These are phyloP conservation scores for Mystacornis crossleyi DNA, from an alignment of 2,113 vertebrate species.

Conservation along the genomic window DNA sequence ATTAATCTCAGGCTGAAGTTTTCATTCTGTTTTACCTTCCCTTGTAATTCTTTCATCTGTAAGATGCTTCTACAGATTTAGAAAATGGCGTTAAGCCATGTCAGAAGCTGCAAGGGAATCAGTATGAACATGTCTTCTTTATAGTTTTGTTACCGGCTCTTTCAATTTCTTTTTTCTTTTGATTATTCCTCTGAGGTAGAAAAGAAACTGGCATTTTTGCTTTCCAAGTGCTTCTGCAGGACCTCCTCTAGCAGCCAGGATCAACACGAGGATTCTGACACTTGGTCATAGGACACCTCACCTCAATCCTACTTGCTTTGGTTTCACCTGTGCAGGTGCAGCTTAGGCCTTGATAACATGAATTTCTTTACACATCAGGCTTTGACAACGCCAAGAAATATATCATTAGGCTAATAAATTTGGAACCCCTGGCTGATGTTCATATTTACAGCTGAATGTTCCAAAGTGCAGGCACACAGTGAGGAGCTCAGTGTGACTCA, in stretches of 20 bases:
- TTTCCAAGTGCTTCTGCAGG: background rate
- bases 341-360: background rate
- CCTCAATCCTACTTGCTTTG: background rate
- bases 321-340: background rate
- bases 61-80: background rate
- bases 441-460: background rate
- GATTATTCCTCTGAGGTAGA: background rate
- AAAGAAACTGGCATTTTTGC: background rate
- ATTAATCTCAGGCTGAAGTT: background rate
- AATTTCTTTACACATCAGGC: background rate
- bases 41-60: background rate
- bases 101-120: conserved; percentile 10
- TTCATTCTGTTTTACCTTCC: background rate
- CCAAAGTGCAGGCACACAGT: background rate
- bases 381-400: background rate
- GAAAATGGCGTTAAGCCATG: background rate
- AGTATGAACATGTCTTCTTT: background rate
- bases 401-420: background rate
- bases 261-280: background rate
- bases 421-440: background rate
- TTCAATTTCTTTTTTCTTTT: background rate
- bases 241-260: background rate
- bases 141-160: background rate
- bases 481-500: background rate
- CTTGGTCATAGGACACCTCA: background rate